Evolutionary conservation across 1,140 invertebrate species (phyloP), one percentile per base, ranked within the genome.

Genomic region (Elymnias hypermnestra): DNA sequence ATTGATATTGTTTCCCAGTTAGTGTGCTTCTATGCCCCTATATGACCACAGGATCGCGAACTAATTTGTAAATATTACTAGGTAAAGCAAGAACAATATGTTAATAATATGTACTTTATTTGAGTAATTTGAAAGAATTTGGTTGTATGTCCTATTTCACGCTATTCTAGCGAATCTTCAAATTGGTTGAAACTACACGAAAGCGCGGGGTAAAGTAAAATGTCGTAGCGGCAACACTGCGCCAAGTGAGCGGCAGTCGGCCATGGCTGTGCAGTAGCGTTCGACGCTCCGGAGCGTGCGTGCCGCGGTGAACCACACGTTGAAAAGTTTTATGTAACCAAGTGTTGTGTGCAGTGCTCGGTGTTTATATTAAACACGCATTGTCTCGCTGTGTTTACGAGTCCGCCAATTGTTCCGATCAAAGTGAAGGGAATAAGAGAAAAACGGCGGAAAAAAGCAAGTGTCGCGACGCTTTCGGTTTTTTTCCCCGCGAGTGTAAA

Each of bases 201-300:
- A 12, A 29, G 13, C 4, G 26, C n/a, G n/a, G 26, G 9, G 10
- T 12, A 29, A 10, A 29, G 13, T 5, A 29, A 1, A 29, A 6
- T 3, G 8, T 7, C 7, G 17, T 5, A n/a, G 36, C 52, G 41
- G 69, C 59, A 72, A 68, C 65, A 61, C 57, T 13, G 36, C 4
- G n/a, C 38, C 26, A 47, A 77, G 73, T 74, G 73, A 77, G 55
- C 66, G 73, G 71, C 62, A 59, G 55, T 60, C 57, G 66, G 57
- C 71, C 71, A 56, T 68, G 60, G 61, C 46, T 9, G 25, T 10
- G 31, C 61, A 57, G 54, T 57, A 57, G 52, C 39, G 45, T 23
- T 39, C 25, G 37, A 40, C 50, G 47, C 47, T 39, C 19, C 46
- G 44, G 22, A 19, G 43, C 35, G 50, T 46, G 38, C 26, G 31